Evolutionary conservation across 2,888 invertebrate species (phyloP).

Genomic region (Tiphia femorata): DNA sequence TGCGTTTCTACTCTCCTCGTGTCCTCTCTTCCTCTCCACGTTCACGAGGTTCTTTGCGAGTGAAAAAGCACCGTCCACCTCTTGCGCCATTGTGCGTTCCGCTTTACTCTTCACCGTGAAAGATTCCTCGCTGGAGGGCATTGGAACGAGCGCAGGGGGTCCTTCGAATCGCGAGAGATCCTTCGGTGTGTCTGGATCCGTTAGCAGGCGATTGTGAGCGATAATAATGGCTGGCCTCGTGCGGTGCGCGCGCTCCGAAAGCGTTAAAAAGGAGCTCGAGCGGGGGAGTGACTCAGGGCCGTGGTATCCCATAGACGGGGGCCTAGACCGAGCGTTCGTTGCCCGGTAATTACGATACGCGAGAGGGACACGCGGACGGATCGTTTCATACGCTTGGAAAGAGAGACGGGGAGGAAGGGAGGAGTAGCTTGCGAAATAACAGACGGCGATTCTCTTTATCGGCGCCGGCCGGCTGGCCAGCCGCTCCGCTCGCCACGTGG

Average conservation of each 20-base stretch:
- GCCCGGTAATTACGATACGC: conserved; percentile 37
- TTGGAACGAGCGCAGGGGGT: too few species aligned
- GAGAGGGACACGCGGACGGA: conserved; percentile 32
- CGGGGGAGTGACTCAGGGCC: conserved; percentile 34
- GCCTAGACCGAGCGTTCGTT: conserved; percentile 28
- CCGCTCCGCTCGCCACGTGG: conserved; percentile 26
- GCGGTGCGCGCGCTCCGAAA: conserved; percentile 19
- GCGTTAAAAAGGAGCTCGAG: conserved; percentile 30
- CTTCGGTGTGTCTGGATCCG: too few species aligned
- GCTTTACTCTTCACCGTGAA: too few species aligned
- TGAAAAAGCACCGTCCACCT: too few species aligned
- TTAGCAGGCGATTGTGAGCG: too few species aligned
- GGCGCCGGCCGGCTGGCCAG: conserved; percentile 29
- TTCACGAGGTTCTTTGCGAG: too few species aligned
- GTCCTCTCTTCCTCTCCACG: too few species aligned
- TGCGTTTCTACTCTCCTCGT: too few species aligned
- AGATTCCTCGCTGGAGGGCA: too few species aligned
- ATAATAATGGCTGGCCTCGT: too few species aligned
- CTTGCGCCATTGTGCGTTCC: too few species aligned
- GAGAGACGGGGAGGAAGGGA: conserved; percentile 6
- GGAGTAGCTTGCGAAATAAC: conserved; percentile 40
- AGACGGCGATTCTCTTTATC: conserved; percentile 41
- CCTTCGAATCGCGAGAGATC: too few species aligned
- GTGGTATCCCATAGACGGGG: conserved; percentile 22
- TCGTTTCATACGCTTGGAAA: conserved; percentile 12